Conservation (phyloP, 1,140 invertebrate species). For the Drosophila nikananu region DNA sequence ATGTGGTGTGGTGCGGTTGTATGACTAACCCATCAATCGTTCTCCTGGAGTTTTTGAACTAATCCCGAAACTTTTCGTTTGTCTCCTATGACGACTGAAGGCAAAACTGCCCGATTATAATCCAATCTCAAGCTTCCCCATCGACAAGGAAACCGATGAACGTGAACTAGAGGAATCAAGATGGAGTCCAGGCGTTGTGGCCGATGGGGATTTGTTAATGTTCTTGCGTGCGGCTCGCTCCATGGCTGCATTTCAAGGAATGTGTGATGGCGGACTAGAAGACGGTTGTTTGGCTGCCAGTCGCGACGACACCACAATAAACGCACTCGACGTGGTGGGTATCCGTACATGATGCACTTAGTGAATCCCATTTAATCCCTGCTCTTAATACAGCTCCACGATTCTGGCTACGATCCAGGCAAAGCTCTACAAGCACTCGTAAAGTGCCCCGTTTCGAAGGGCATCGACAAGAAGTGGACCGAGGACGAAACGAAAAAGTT, state of each 20-base stretch:
- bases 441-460: conserved; percentile 98
- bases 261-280: conserved; percentile 99
- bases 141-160: conserved; percentile 85
- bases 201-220: conserved; percentile 98
- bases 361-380: conserved; percentile 1
- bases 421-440: conserved; percentile 97
- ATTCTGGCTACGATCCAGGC: conserved; percentile 97
- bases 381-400: conserved; percentile 89
- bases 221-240: conserved; percentile 97
- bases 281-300: conserved; percentile 98
- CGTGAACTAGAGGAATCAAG: conserved; percentile 92
- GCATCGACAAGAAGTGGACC: conserved; percentile 98
- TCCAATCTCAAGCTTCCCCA: conserved; percentile 85
- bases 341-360: not conserved
- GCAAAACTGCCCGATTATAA: conserved; percentile 86
- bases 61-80: conserved; percentile 77
- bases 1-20: conserved; percentile 45
- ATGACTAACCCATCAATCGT: conserved; percentile 67
- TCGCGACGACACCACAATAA: conserved; percentile 98
- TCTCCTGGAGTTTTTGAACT: conserved; percentile 68
- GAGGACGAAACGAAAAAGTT: conserved; percentile 99
- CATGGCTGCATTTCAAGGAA: conserved; percentile 96
- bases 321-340: conserved; percentile 96
- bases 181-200: conserved; percentile 96
- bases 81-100: conserved; percentile 83